Conservation (phyloP, 2,888 invertebrate species). For the Tetropium fuscum region DNA sequence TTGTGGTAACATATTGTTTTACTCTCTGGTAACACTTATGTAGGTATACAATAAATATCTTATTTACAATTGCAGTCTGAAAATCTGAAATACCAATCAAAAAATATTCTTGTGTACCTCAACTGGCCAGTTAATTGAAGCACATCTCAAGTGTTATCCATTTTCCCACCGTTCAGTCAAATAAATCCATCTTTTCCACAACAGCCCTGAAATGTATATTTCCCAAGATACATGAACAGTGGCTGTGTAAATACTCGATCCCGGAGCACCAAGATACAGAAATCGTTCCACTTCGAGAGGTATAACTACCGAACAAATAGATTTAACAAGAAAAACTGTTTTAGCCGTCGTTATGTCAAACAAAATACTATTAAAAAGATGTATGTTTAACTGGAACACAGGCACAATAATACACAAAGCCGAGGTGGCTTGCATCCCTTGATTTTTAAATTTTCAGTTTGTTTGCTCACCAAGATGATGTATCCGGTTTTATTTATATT, state of each 20-base stretch:
- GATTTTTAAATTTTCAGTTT: slow-evolving; percentile 12
- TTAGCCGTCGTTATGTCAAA: slow-evolving; percentile 9
- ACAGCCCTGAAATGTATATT: slow-evolving; percentile 10
- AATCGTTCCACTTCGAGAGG: slow-evolving; percentile 16
- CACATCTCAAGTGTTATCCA: too few relatives aligned
- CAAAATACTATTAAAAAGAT: slow-evolving; percentile 20
- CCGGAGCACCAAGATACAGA: slow-evolving; percentile 5
- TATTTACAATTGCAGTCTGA: too few relatives aligned
- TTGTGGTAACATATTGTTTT: too few relatives aligned
- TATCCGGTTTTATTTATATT: slow-evolving; percentile 3
- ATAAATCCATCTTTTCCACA: slow-evolving; percentile 4
- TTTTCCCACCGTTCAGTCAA: too few relatives aligned
- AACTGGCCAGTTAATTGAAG: too few relatives aligned
- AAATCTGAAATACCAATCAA: too few relatives aligned
- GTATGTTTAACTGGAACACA: slow-evolving; percentile 17
- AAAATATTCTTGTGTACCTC: too few relatives aligned
- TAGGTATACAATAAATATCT: too few relatives aligned
- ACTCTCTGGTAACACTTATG: too few relatives aligned
- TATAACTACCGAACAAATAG: slow-evolving; percentile 20
- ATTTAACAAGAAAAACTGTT: slow-evolving; percentile 20
- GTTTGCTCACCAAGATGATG: slow-evolving; percentile 8
- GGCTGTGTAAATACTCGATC: slow-evolving; percentile 18
- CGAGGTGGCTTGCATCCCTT: neutral
- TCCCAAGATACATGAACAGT: slow-evolving; percentile 3
- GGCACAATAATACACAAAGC: slow-evolving; percentile 11